Evolutionary conservation across 92 coral and sea anemone genomes (phyloP), one percentile per base, ranked within the genome.

Genomic region (Phenganax subtilis): DNA sequence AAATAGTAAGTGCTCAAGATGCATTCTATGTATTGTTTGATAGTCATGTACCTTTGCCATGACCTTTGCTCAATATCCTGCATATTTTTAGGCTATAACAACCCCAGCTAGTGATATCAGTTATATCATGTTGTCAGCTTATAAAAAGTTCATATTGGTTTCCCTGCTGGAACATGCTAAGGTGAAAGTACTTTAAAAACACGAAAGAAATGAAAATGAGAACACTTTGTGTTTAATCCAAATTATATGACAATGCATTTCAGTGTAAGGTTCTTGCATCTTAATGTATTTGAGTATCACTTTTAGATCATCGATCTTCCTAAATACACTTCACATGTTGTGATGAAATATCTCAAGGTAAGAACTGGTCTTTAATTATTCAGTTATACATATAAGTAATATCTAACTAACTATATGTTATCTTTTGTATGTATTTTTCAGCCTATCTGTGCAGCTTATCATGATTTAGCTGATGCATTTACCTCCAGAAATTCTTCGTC

Each of bases 81-180:
- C 53, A 0, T 62, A 51, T 66, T 62, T 84, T 6, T 75, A 94
- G 98, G 97, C 97, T 6, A 93, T 94, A 54, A 94, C 98, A 27
- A 91, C 97, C 31, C 98, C 98, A 9, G 98, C 98, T 0, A 93
- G 92, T 89, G 98, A 94, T 86, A 93, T 94, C 53, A 94, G 98
- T 53, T 96, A 94, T 61, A 90, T 94, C 44, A 94, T 94, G 98
- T 76, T 94, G 54, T 93, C 90, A 53, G 89, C 96, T 9, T 94
- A 94, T 81, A 94, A 94, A 82, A 94, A 92, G 86, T 92, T 90
- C 64, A 89, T 94, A 59, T 56, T 94, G 70, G 93, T 94, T 14
- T 94, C 97, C 59, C 84, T 94, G 54, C 85, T 92, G 71, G 92
- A 90, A 55, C 97, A 94, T 88, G 97, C 97, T 65, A 94, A 94